Percentiles rank a stretch among this genome's conserved stretches.
Evolutionary conservation across 2,888 invertebrate species (phyloP).

Genomic region (Synergus itoensis): DNA sequence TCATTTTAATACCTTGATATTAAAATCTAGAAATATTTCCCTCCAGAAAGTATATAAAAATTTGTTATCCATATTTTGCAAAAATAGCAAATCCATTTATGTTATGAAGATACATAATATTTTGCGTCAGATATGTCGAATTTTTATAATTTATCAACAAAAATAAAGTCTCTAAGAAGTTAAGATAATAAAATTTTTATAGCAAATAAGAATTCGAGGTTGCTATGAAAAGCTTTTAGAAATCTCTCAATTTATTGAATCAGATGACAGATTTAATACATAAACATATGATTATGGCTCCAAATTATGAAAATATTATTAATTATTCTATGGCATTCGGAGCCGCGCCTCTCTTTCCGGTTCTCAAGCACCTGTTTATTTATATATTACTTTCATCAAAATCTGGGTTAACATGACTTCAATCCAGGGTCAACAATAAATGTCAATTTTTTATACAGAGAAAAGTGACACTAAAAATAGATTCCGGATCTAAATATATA

Average conservation of each 20-base stretch:
- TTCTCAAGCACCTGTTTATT: neutral
- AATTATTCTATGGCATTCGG: neutral
- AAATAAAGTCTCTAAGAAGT: neutral
- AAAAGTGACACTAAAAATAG: neutral
- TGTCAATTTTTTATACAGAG: neutral
- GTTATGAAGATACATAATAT: too few relatives aligned
- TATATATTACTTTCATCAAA: neutral
- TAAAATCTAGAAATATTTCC: too few relatives aligned
- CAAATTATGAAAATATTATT: neutral
- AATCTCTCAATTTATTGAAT: neutral
- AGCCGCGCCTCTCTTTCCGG: neutral
- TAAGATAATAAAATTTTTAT: neutral
- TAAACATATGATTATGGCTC: neutral
- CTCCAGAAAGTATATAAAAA: too few relatives aligned
- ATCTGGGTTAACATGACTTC: neutral
- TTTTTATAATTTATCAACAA: too few relatives aligned
- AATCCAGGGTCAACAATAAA: conserved; percentile 3
- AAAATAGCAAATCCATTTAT: too few relatives aligned
- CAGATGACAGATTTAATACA: neutral
- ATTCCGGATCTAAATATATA: neutral
- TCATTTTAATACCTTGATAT: too few relatives aligned
- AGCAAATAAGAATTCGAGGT: neutral
- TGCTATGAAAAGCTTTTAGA: neutral
- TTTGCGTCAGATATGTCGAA: too few relatives aligned
- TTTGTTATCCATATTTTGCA: too few relatives aligned